Evolutionary conservation across 2,797 vertebrate genomes (phyloP).

Genomic region (Aeoliscus strigatus): DNA sequence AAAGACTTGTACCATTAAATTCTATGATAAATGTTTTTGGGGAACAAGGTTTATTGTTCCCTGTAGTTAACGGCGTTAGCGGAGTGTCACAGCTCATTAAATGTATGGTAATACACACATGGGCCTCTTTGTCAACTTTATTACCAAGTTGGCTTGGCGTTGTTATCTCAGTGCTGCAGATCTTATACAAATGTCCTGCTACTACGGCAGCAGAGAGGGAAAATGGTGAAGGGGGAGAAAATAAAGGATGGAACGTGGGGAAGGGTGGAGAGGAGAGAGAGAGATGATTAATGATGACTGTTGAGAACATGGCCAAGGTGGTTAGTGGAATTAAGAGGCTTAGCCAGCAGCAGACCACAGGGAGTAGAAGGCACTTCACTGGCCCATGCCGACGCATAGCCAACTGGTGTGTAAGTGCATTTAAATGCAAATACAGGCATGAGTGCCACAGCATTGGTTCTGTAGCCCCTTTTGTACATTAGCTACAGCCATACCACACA

Average conservation of each 20-base stretch:
- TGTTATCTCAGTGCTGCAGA: conserved; percentile 60
- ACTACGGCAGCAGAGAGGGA: conserved; percentile 20
- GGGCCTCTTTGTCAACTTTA: conserved; percentile 37
- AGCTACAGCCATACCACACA: too few species aligned
- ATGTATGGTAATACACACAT: conserved; percentile 19
- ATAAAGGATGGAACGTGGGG: conserved; percentile 37
- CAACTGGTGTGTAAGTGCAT: conserved; percentile 11
- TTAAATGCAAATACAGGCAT: conserved; percentile 3
- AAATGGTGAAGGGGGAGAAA: conserved; percentile 25
- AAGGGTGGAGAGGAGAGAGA: conserved; percentile 16
- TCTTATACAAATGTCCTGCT: conserved; percentile 35
- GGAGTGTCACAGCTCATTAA: conserved; percentile 20
- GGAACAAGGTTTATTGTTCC: too few species aligned
- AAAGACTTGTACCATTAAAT: too few species aligned
- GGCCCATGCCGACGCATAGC: conserved; percentile 24
- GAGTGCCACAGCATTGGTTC: too few species aligned
- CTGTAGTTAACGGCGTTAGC: conserved; percentile 8
- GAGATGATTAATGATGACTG: conserved; percentile 66
- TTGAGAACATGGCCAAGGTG: conserved; percentile 67
- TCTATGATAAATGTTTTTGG: too few species aligned
- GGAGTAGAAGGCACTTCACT: conserved; percentile 44
- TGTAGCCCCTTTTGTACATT: too few species aligned
- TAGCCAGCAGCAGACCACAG: conserved; percentile 57
- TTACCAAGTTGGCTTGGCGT: conserved; percentile 37
- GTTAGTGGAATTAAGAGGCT: conserved; percentile 68